Evolutionary conservation across 2,113 vertebrate species (phyloP).

Genomic region (Periophthalmus modestus): DNA sequence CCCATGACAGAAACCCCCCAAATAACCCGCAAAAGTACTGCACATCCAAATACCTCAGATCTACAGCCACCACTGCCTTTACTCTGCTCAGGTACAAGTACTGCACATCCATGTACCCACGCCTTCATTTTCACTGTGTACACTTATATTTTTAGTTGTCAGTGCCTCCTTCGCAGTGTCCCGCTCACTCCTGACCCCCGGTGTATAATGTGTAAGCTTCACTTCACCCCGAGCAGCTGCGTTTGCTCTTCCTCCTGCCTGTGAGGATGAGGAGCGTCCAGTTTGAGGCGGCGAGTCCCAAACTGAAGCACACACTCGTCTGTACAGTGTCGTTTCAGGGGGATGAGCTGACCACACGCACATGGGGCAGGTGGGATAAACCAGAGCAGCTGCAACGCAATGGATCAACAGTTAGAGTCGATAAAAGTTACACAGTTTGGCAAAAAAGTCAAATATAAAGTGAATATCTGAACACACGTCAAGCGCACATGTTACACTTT

Average conservation of each 20-base stretch:
- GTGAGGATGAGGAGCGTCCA: conserved; percentile 59
- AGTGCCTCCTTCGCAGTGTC: conserved; percentile 1
- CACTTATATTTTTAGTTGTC: conserved; percentile 15
- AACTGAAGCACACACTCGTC: conserved; percentile 47
- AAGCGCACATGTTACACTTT: no score
- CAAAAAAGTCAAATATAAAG: no score
- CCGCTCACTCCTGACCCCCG: conserved; percentile 52
- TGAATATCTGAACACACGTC: no score
- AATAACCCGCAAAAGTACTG: conserved; percentile 12
- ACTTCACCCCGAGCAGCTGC: conserved; percentile 58
- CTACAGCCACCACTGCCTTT: no score
- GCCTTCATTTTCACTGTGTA: background rate
- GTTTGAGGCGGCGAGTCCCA: conserved; percentile 63
- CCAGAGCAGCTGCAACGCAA: no score
- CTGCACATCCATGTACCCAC: background rate
- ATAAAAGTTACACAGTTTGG: background rate
- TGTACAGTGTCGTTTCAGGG: conserved; percentile 56
- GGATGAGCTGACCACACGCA: conserved; percentile 69
- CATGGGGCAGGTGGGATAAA: no score
- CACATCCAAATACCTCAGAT: no score
- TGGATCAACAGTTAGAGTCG: background rate
- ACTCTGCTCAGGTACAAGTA: no score
- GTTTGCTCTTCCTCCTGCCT: conserved; percentile 39
- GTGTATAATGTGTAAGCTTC: conserved; percentile 58
- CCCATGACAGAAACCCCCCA: background rate